Evolutionary conservation across 2,888 invertebrate genomes (phyloP).

Genomic region (Chymomyza procnemis): DNA sequence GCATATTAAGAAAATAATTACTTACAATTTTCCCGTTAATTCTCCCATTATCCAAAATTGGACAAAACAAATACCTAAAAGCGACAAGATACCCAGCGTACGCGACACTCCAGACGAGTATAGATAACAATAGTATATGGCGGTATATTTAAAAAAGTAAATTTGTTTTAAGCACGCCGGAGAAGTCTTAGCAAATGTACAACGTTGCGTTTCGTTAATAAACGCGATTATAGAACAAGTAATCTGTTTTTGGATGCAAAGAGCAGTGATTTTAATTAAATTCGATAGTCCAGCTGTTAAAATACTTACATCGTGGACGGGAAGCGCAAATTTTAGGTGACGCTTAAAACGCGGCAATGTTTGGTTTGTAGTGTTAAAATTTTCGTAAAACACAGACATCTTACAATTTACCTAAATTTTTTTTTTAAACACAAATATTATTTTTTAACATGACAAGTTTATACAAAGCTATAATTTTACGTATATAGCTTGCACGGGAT

Average conservation of each 20-base stretch:
- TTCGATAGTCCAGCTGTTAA: neutral
- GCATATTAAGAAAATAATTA: neutral
- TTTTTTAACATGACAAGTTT: neutral
- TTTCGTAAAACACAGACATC: conserved; percentile 33
- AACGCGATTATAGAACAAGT: conserved; percentile 25
- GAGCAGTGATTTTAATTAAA: neutral
- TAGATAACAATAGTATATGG: conserved; percentile 32
- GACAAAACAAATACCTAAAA: conserved; percentile 1
- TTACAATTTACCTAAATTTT: neutral
- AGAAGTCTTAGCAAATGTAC: conserved; percentile 10
- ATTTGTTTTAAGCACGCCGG: conserved; percentile 10
- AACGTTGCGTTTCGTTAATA: conserved; percentile 23
- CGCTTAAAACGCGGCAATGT: conserved; percentile 22
- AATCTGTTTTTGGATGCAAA: neutral
- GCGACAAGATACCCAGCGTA: neutral
- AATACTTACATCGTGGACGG: conserved; percentile 18
- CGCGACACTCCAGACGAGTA: conserved; percentile 10
- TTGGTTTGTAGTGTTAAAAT: conserved; percentile 43
- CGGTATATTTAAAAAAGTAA: conserved; percentile 30
- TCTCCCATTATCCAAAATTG: conserved; percentile 32
- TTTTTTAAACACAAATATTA: neutral
- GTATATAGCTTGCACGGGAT: neutral
- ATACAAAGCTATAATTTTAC: neutral
- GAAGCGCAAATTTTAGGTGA: conserved; percentile 35
- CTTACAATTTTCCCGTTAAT: conserved; percentile 34